Evolutionary conservation across 2,113 vertebrate species (phyloP), one percentile per base, ranked within the genome.

Genomic region (Chaenogobius annularis): DNA sequence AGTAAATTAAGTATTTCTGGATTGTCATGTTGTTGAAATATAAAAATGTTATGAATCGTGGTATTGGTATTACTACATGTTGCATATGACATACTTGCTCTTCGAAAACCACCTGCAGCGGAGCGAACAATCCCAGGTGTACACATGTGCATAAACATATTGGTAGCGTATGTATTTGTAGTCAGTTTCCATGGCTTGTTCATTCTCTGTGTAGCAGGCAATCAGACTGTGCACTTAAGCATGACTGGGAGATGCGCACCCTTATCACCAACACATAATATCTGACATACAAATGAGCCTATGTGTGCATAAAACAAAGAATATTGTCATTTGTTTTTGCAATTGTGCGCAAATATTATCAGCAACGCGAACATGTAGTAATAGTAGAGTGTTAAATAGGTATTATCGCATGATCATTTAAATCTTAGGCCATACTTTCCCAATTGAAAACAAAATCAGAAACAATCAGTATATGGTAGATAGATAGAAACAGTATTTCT

Each of bases 221-320:
- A 87, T 91, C 84, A 89, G 70, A 75, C 69, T 80, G 83, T 70
- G 82, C 85, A 81, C 74, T 75, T 76, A 66, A 71, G 81, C 88
- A 83, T 90, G 77, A 80, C 85, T 65, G 11, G 0, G 69, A 78
- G 75, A 78, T 79, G 77, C 64, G 72, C 72, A 20, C 62, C 58
- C 66, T 80, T 65, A 66, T 82, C 81, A 81, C 71, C 58, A 22
- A 54, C 65, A 62, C 40, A 65, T 66, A 77, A 67, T 72, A 43
- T 40, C 74, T 79, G 23, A 71, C 59, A 69, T 68, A 74, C 72
- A 81, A 73, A 85, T 69, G 66, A 52, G 63, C 17, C 62, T 54
- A 50, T 72, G 74, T 74, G 61, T 68, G 74, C 58, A 44, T 67
- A 48, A 81, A 74, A 84, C 76, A 81, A 79, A 73, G 14, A 23